Conservation (phyloP, 1,140 invertebrate genomes). For the Solen grandis region DNA sequence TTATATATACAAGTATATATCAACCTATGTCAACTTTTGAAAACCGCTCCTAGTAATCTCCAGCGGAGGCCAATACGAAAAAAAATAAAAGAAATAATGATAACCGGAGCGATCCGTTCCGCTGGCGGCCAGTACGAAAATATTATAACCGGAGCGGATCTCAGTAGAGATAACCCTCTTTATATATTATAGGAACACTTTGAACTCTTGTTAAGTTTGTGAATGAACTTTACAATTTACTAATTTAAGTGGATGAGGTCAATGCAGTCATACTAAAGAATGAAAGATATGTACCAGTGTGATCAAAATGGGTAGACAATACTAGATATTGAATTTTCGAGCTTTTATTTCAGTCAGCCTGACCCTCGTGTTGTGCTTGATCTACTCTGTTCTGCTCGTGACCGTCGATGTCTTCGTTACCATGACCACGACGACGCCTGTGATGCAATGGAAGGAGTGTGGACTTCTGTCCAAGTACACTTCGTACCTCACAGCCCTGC, state of each 20-base stretch:
- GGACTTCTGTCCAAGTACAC: not conserved
- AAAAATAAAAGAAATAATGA: too few species aligned
- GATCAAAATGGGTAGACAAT: too few species aligned
- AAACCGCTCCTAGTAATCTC: too few species aligned
- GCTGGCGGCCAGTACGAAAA: too few species aligned
- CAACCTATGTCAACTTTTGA: too few species aligned
- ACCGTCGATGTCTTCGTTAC: not conserved
- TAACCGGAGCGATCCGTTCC: too few species aligned
- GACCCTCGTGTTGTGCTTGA: not conserved
- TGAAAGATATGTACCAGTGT: not conserved
- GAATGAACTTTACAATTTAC: not conserved
- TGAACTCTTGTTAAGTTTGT: too few species aligned
- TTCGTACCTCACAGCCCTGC: not conserved
- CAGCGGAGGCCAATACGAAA: too few species aligned
- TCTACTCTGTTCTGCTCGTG: not conserved
- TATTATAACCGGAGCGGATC: too few species aligned
- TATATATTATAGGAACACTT: not conserved
- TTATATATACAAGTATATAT: too few species aligned
- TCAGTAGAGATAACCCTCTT: not conserved
- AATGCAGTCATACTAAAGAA: not conserved
- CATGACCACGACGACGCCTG: not conserved
- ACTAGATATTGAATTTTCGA: too few species aligned
- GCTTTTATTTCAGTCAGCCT: constrained; percentile 13
- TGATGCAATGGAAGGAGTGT: constrained; percentile 39
- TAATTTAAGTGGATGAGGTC: not conserved